Percentiles rank a stretch among this genome's conserved stretches.
Evolutionary conservation across 2,797 vertebrate species (phyloP).

Genomic region (Corythornis leucogaster): DNA sequence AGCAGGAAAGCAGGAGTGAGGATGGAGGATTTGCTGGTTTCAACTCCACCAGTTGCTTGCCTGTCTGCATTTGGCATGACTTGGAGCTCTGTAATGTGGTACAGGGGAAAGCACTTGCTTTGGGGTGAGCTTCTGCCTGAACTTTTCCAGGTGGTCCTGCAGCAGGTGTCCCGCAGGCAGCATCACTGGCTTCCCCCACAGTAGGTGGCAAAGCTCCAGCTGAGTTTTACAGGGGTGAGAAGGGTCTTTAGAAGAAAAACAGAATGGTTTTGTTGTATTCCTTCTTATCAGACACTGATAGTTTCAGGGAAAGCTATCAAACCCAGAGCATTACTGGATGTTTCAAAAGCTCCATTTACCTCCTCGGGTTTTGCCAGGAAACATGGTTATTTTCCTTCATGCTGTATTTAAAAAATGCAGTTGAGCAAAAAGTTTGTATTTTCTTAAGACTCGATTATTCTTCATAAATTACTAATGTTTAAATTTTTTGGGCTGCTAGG

Average conservation of each 20-base stretch:
- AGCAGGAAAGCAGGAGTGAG: neutral
- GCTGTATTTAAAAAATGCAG: slow-evolving; percentile 6
- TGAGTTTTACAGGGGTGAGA: neutral
- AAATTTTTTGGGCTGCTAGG: slow-evolving; percentile 37
- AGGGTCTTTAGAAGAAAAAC: neutral
- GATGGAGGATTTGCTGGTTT: neutral
- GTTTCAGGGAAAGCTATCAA: neutral
- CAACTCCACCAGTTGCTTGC: neutral
- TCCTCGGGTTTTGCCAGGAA: neutral
- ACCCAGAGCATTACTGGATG: neutral
- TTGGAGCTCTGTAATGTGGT: neutral
- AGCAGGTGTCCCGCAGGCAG: accelerated
- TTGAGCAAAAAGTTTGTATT: slow-evolving; percentile 44
- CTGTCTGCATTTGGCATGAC: neutral
- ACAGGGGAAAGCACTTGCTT: neutral
- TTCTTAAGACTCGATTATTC: slow-evolving; percentile 34
- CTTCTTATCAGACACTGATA: neutral
- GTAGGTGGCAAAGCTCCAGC: neutral
- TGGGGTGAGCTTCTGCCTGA: neutral
- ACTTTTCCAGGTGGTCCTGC: neutral
- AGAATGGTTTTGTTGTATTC: neutral
- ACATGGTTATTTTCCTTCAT: neutral
- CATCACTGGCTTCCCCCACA: accelerated
- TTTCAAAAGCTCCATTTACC: neutral
- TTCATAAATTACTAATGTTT: slow-evolving; percentile 57